Evolutionary conservation across 2,113 vertebrate genomes (phyloP), one percentile per base, ranked within the genome.

Genomic region (Odontophorus gujanensis): DNA sequence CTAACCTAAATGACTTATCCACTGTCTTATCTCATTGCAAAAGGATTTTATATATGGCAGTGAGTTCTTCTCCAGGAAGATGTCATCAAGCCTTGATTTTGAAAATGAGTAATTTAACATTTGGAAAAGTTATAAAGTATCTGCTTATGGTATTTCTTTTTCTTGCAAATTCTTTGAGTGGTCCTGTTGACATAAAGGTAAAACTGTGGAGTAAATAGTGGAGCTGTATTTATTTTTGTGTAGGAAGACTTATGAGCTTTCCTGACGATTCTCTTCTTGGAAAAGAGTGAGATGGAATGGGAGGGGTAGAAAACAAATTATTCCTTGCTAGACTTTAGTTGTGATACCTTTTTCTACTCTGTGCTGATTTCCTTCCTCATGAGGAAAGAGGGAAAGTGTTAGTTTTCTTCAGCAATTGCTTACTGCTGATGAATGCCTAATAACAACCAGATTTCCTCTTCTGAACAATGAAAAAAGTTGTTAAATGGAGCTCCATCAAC

Each of bases 91-190:
- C 5, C 85, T 72, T 69, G 7, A 6, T 69, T 18, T 30, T 59
- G 42, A 13, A 69, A 3, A 24, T 36, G 26, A 63, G 25, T 26
- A 63, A 40, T 42, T 8, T 61, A 67, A 50, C 72, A 38, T 59
- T 71, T 66, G 28, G 8, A 74, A 69, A 61, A 58, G 50, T 5
- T 58, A n/a, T 8, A 13, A 36, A 22, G 16, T 25, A 4, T n/a
- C 11, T 51, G 4, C 50, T 38, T 63, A 28, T 28, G 61, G 11
- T 63, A 12, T 21, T 82, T 45, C 62, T 32, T 34, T 4, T 38
- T 45, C 34, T 17, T 2, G 1, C 47, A 85, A 68, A 36, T 14
- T 0, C 1, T 78, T 71, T 24, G 18, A 59, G 0, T 66, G 2
- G 7, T 38, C 87, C 30, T 40, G 3, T 40, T 71, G 38, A 11